A percentile compares a stretch with the other conserved stretches of the same genome.
Evolutionary conservation across 2,888 invertebrate genomes (phyloP).

Genomic region (Orthosia incerta): DNA sequence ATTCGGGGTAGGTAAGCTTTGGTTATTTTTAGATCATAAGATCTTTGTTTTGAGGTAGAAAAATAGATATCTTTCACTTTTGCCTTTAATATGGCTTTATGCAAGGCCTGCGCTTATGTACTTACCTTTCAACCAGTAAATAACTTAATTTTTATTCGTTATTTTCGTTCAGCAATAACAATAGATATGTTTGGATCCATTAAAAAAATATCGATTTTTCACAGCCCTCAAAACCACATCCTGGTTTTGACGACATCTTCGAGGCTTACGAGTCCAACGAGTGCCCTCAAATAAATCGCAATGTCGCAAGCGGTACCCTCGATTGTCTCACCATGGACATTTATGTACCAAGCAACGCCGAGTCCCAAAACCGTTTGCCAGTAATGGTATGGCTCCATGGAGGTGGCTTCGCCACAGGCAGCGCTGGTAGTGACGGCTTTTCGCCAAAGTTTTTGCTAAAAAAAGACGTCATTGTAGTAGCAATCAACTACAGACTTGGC

Average conservation of each 20-base stretch:
- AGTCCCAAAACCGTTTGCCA: conserved; percentile 33
- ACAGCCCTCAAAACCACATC: conserved; percentile 31
- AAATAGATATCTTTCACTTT: not conserved
- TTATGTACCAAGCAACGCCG: conserved; percentile 60
- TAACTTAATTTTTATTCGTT: not conserved
- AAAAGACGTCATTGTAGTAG: conserved; percentile 49
- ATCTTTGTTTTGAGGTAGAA: not conserved
- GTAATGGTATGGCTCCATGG: conserved; percentile 58
- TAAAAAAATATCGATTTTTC: not conserved
- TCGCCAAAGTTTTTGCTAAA: conserved; percentile 28
- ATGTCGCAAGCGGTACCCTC: conserved; percentile 45
- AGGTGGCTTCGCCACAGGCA: conserved; percentile 41
- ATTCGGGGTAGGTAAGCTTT: conserved; percentile 42
- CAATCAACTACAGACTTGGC: conserved; percentile 52
- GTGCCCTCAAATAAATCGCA: conserved; percentile 58
- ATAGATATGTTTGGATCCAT: not conserved
- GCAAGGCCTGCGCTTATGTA: not conserved
- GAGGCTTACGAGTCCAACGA: conserved; percentile 60
- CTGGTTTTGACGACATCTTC: conserved; percentile 55
- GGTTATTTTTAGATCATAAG: not conserved
- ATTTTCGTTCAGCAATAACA: not conserved
- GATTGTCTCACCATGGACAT: conserved; percentile 66
- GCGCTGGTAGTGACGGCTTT: not conserved
- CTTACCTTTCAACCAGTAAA: not conserved
- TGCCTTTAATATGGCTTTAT: not conserved